Percentiles rank a stretch among this genome's conserved stretches.
Evolutionary conservation across 1,140 invertebrate genomes (phyloP).

Genomic region (Tetraneura akinire): DNA sequence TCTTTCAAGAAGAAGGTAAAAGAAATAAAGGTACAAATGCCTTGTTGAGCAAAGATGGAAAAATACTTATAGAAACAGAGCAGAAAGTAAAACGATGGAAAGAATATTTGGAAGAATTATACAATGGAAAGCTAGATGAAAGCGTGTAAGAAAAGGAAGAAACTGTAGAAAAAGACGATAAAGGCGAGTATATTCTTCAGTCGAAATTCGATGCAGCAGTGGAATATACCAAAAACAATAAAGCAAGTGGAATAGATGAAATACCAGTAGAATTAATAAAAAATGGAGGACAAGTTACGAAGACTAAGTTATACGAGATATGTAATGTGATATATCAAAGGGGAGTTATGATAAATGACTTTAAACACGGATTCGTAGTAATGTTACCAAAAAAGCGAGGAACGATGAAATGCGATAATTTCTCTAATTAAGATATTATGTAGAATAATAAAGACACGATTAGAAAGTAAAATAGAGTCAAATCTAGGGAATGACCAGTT

Average conservation of each 20-base stretch:
- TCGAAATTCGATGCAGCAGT: neutral
- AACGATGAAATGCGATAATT: slow-evolving; percentile 16
- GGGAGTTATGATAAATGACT: slow-evolving; percentile 1
- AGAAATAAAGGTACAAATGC: neutral
- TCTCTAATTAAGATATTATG: slow-evolving; percentile 5
- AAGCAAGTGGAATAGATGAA: slow-evolving; percentile 29
- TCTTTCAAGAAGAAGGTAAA: slow-evolving; percentile 17
- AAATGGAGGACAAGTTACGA: slow-evolving; percentile 21
- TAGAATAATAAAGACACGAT: neutral
- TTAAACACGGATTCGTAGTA: slow-evolving; percentile 26
- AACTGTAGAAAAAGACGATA: slow-evolving; percentile 6
- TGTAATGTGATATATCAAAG: slow-evolving; percentile 26
- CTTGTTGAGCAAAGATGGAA: neutral
- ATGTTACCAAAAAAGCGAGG: neutral
- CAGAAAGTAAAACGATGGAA: slow-evolving; percentile 8
- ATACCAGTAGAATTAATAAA: slow-evolving; percentile 27
- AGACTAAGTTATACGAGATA: slow-evolving; percentile 16
- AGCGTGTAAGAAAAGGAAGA: slow-evolving; percentile 7
- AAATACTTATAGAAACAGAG: neutral
- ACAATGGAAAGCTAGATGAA: slow-evolving; percentile 6
- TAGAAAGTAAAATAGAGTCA: slow-evolving; percentile 13
- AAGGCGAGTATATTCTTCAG: neutral
- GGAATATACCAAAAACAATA: slow-evolving; percentile 20
- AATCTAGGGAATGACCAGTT: slow-evolving; percentile 20
- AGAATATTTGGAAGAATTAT: no score